Conservation (phyloP, 2,113 vertebrate species). For the Ictalurus furcatus region DNA sequence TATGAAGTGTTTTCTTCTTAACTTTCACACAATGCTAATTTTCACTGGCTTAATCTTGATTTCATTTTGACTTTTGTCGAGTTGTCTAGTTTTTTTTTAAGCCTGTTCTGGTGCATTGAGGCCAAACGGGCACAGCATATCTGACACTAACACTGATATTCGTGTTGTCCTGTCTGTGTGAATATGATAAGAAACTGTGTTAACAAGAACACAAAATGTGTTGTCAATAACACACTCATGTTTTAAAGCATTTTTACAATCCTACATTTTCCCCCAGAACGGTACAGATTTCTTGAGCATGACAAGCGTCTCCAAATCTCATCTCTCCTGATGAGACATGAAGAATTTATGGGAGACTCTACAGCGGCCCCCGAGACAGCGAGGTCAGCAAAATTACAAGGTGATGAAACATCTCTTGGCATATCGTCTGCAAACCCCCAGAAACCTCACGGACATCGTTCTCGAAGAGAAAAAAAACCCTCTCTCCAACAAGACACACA, state of each 20-base stretch:
- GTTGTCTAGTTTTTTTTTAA: too few species aligned
- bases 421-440: not conserved
- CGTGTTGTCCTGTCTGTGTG: not conserved
- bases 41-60: not conserved
- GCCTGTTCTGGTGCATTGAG: not conserved
- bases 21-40: not conserved
- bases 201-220: not conserved
- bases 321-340: not conserved
- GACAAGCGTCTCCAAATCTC: not conserved
- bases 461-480: not conserved
- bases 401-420: slow-evolving; percentile 25
- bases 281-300: not conserved
- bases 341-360: not conserved
- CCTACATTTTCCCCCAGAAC: not conserved
- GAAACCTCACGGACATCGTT: not conserved
- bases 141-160: not conserved
- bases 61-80: not conserved
- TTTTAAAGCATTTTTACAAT: not conserved
- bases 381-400: not conserved
- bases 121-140: not conserved
- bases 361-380: not conserved
- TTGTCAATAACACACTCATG: not conserved
- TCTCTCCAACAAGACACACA: not conserved
- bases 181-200: not conserved
- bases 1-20: not conserved